Evolutionary conservation across 2,888 invertebrate genomes (phyloP), one percentile per base, ranked within the genome.

Genomic region (Cosmia trapezina): DNA sequence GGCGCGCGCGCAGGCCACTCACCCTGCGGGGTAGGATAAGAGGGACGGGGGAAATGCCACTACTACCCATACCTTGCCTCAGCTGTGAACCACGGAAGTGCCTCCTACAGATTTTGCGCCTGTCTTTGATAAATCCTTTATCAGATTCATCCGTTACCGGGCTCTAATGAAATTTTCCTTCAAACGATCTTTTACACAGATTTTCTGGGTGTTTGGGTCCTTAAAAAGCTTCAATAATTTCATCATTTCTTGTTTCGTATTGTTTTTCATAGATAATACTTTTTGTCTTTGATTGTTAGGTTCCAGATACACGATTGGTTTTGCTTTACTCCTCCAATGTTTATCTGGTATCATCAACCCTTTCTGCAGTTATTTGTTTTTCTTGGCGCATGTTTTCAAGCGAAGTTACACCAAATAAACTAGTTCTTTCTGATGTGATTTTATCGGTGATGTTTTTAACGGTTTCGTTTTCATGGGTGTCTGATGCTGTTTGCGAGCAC

Each of bases 1-100:
- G 86, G 86, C 83, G 81, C 77, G 78, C 84, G 78, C 73, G 85
- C 85, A 89, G 92, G 92, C 83, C 91, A 91, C 87, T 92, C 89
- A 92, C 91, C 91, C 91, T 88, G 86, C 83, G 86, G 81, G 83
- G 83, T 71, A 78, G 73, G 67, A 61, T 69, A 74, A 63, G 80
- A 47, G 83, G 76, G 79, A 53, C 60, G 84, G 81, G 84, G 76
- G 66, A 60, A 65, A 71, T 75, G 73, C 70, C 66, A 80, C 82
- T 79, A 84, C 83, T 72, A 80, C 81, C 84, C 65, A 85, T 77
- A 74, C 62, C 63, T 62, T 83, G 78, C 78, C 85, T 83, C 84
- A 88, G 86, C 86, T 88, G 85, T 82, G 78, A 81, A 79, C 80
- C 80, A 83, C 88, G 88, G 89, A 89, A 87, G 84, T 84, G 69